A percentile compares a stretch with the other conserved stretches of the same genome.
phyloP scores from a whole-genome alignment of 1,140 invertebrate species.

The Coelopa frigida region DNA sequence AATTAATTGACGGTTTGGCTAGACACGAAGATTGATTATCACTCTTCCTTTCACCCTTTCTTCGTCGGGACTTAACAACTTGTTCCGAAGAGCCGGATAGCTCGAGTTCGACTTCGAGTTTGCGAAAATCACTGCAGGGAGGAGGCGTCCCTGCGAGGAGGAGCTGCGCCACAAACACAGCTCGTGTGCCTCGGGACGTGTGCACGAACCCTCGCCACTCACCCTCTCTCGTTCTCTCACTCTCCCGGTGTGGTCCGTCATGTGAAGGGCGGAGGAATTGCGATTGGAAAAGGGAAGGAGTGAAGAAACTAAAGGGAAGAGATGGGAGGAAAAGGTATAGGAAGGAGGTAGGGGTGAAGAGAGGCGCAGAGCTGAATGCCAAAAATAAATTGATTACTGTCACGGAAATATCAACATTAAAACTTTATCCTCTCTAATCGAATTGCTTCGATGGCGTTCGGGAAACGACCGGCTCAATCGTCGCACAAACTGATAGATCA shows the following conservation, averaged over 20 bases:
- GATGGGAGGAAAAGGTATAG: neutral
- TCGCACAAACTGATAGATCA: constrained; percentile 3
- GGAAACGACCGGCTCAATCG: neutral
- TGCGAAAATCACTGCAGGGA: too few relatives aligned
- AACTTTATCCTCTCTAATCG: constrained; percentile 6
- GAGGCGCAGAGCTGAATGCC: constrained; percentile 40
- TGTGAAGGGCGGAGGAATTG: neutral
- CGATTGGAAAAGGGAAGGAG: constrained; percentile 1
- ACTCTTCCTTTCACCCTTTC: too few relatives aligned
- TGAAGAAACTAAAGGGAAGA: constrained; percentile 2
- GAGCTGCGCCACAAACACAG: too few relatives aligned
- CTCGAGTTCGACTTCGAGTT: too few relatives aligned
- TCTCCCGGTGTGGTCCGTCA: constrained; percentile 12
- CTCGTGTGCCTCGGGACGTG: neutral
- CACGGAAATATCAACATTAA: constrained; percentile 36
- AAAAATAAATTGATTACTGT: constrained; percentile 45
- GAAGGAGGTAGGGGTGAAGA: constrained; percentile 18
- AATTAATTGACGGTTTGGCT: too few relatives aligned
- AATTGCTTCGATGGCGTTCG: neutral
- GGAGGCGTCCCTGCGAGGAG: too few relatives aligned
- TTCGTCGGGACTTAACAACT: too few relatives aligned
- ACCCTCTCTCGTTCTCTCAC: too few relatives aligned
- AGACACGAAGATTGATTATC: too few relatives aligned
- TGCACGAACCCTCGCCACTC: constrained; percentile 24
- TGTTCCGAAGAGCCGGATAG: too few relatives aligned